phyloP scores from a whole-genome alignment of 1,140 invertebrate species.

The Drosophila pachea region DNA sequence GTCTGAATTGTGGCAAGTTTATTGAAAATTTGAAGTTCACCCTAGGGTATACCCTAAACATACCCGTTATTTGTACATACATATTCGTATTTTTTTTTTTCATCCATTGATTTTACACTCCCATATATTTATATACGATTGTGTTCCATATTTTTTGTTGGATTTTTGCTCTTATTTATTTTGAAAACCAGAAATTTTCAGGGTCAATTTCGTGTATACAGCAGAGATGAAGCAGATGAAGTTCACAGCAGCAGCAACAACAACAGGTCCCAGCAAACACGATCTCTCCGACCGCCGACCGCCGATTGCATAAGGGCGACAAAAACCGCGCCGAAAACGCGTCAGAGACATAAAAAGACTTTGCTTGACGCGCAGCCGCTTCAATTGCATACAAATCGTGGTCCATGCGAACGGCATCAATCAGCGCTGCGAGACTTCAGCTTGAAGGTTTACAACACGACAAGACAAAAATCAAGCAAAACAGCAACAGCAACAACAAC shows the following conservation, averaged over 20 bases:
- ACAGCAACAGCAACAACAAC: too few relatives aligned
- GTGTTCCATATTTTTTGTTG: conserved; percentile 32
- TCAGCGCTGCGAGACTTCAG: conserved; percentile 49
- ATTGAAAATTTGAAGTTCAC: too few relatives aligned
- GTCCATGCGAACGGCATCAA: conserved; percentile 50
- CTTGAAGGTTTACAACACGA: conserved; percentile 48
- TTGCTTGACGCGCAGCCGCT: conserved; percentile 38
- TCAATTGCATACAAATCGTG: conserved; percentile 67
- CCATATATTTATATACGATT: conserved; percentile 2
- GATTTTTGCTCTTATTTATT: conserved; percentile 46
- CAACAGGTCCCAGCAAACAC: conserved; percentile 45
- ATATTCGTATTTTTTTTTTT: too few relatives aligned
- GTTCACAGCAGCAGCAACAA: conserved; percentile 42
- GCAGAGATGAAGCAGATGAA: conserved; percentile 48
- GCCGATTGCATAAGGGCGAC: conserved; percentile 69
- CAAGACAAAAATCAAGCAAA: conserved; percentile 8
- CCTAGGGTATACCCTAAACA: neutral
- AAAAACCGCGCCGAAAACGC: conserved; percentile 36
- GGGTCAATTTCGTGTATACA: conserved; percentile 67
- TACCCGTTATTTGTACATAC: too few relatives aligned
- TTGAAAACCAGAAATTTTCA: conserved; percentile 75
- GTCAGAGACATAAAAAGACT: conserved; percentile 57
- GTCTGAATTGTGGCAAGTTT: too few relatives aligned
- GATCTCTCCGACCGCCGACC: conserved; percentile 33
- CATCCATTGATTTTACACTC: conserved; percentile 8